phyloP scores from a whole-genome alignment of 2,797 vertebrate genomes.

The Tapera naevia region DNA sequence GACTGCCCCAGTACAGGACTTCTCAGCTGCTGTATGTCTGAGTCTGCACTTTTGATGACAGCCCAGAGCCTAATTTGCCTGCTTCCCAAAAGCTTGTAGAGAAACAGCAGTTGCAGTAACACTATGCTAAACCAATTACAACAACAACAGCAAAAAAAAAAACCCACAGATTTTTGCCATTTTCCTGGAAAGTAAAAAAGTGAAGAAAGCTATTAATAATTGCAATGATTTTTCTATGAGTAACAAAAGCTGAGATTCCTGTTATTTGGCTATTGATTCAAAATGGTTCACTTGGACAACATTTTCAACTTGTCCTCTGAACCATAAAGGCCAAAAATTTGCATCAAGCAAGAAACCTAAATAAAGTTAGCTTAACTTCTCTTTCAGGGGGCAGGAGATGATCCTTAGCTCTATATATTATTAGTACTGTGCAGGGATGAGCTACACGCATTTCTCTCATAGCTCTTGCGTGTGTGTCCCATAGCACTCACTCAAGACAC shows the following conservation, averaged over 20 bases:
- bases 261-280: not conserved
- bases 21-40: not conserved
- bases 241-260: not conserved
- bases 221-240: not conserved
- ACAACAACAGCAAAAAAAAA: not conserved
- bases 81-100: not conserved
- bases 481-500: not conserved
- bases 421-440: not conserved
- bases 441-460: not conserved
- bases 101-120: not conserved
- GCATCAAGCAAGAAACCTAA: not conserved
- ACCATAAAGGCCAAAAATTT: not conserved
- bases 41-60: not conserved
- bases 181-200: not conserved
- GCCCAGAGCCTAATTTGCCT: not conserved
- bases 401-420: not conserved
- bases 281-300: not conserved
- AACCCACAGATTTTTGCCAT: not conserved
- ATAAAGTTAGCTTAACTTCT: not conserved
- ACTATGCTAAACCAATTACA: not conserved
- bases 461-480: rapidly evolving
- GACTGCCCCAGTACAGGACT: not conserved
- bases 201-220: not conserved
- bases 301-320: not conserved
- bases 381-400: not conserved